Conservation (phyloP, 2,888 invertebrate genomes). For the Heliconius cydno region DNA sequence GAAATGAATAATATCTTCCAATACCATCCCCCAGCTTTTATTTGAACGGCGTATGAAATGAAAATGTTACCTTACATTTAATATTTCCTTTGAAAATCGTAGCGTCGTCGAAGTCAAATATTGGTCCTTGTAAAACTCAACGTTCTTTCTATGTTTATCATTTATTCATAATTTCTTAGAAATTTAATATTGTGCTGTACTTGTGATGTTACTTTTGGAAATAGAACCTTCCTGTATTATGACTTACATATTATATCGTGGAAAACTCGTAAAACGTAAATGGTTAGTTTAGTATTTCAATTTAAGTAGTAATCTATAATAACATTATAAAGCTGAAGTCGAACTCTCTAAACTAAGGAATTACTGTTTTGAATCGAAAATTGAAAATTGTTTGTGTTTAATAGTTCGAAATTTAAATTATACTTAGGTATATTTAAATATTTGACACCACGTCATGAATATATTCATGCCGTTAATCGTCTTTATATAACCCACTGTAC, state of each 20-base stretch:
- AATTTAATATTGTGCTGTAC: conserved; percentile 15
- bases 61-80: conserved; percentile 49
- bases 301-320: neutral
- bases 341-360: neutral
- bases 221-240: neutral
- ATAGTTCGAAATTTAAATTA: neutral
- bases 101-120: conserved; percentile 42
- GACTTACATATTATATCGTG: neutral
- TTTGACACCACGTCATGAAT: too few relatives aligned
- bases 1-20: conserved; percentile 36
- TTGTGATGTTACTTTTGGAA: conserved; percentile 1
- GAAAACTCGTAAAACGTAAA: too few relatives aligned
- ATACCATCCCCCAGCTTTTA: conserved; percentile 36
- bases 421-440: too few relatives aligned
- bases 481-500: too few relatives aligned
- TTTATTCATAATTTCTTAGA: conserved; percentile 34
- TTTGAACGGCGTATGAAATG: conserved; percentile 47
- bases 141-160: conserved; percentile 38
- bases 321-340: neutral
- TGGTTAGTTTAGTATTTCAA: neutral
- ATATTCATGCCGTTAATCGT: too few relatives aligned
- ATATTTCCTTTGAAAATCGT: conserved; percentile 47
- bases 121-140: conserved; percentile 35
- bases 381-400: neutral
- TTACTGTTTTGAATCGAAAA: neutral